Conservation (phyloP, 2,113 vertebrate genomes). For the Falcunculus frontatus region DNA sequence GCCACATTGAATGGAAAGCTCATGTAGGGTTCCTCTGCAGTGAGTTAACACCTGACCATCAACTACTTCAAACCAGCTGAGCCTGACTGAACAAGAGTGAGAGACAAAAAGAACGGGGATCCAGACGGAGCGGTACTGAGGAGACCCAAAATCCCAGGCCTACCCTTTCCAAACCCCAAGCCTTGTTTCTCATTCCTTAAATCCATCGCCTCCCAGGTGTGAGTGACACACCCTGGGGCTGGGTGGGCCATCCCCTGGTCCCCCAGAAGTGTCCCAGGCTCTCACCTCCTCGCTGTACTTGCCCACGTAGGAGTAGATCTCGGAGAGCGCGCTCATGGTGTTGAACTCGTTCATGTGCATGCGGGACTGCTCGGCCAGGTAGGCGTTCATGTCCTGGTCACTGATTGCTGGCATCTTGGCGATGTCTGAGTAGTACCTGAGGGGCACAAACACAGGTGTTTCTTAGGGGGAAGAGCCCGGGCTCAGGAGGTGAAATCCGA, state of each 20-base stretch:
- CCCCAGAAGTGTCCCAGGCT: neutral
- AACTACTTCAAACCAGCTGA: neutral
- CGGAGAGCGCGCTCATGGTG: slow-evolving; percentile 94
- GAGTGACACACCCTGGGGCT: neutral
- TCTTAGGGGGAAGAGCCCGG: neutral
- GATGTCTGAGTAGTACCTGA: slow-evolving; percentile 97
- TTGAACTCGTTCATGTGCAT: slow-evolving; percentile 99
- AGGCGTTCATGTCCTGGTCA: slow-evolving; percentile 99
- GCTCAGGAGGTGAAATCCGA: neutral
- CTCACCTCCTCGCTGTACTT: slow-evolving; percentile 98
- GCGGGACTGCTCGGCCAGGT: slow-evolving; percentile 96
- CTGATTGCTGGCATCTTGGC: slow-evolving; percentile 97
- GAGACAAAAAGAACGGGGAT: neutral
- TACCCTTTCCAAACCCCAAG: neutral
- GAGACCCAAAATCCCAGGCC: neutral
- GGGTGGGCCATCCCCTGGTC: too few relatives aligned
- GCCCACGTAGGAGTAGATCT: slow-evolving; percentile 98
- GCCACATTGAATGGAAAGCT: neutral
- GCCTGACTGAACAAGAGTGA: neutral
- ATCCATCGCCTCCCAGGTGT: neutral
- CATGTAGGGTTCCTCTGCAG: neutral
- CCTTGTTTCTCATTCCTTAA: neutral
- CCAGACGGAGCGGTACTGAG: neutral
- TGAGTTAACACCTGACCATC: neutral
- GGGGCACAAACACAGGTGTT: neutral